phyloP scores from a whole-genome alignment of 2,888 invertebrate genomes.

The Penaeus monodon region DNA sequence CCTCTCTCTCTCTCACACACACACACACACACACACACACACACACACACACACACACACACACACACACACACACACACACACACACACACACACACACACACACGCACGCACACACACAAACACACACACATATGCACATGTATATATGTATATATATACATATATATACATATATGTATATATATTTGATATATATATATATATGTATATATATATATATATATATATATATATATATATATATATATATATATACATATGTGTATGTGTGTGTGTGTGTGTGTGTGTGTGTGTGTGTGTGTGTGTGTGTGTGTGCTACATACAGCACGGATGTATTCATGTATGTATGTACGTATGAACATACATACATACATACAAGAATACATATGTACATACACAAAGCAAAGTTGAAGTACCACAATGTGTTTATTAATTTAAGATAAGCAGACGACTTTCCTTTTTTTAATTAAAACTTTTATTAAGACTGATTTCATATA shows the following conservation, averaged over 20 bases:
- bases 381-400: too few species aligned
- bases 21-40: not conserved
- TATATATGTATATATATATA: not conserved
- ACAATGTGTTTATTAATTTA: too few species aligned
- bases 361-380: not conserved
- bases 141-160: constrained; percentile 14
- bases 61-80: not conserved
- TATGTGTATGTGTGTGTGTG: constrained; percentile 22
- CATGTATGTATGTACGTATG: not conserved
- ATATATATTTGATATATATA: not conserved
- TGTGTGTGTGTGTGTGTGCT: not conserved
- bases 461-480: too few species aligned
- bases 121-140: constrained; percentile 11
- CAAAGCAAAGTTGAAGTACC: too few species aligned
- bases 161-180: constrained; percentile 5
- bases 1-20: too few species aligned
- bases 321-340: not conserved
- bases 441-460: too few species aligned
- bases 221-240: not conserved
- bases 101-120: not conserved
- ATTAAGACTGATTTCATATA: too few species aligned
- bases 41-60: not conserved
- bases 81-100: too few species aligned
- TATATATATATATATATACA: constrained; percentile 33
- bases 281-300: not conserved